phyloP scores from a whole-genome alignment of 37 sponge, comb jelly and placozoan species.

The Agelas oroides region DNA sequence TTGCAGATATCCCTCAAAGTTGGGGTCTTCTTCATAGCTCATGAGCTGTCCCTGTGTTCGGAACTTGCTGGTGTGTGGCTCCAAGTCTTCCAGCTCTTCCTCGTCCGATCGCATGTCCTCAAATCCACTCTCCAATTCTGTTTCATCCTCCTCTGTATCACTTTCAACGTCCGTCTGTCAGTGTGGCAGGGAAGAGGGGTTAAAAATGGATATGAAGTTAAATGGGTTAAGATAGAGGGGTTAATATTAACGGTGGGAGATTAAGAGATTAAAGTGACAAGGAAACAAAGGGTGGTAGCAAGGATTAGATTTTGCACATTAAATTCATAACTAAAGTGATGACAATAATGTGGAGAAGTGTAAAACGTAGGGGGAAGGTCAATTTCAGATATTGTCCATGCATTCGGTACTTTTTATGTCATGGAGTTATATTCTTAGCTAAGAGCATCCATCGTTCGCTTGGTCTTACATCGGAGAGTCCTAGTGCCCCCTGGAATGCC shows the following conservation, averaged over 20 bases:
- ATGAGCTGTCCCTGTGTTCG: constrained; percentile 48
- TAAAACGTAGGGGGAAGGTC: too few species aligned
- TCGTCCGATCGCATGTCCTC: constrained; percentile 30
- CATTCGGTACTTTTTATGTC: too few species aligned
- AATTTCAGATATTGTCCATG: too few species aligned
- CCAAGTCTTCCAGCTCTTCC: constrained; percentile 64
- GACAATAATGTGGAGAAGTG: too few species aligned
- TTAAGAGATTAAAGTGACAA: too few species aligned
- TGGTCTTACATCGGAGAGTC: neutral
- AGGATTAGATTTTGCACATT: too few species aligned
- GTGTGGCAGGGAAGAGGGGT: neutral
- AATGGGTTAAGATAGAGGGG: neutral
- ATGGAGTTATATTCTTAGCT: too few species aligned
- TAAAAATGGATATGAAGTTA: neutral
- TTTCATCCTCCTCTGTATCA: constrained; percentile 51
- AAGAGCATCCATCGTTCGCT: too few species aligned
- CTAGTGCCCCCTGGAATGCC: constrained; percentile 37
- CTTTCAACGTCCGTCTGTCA: constrained; percentile 37
- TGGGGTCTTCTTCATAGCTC: constrained; percentile 56
- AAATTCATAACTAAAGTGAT: too few species aligned
- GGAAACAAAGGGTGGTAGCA: too few species aligned
- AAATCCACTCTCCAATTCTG: constrained; percentile 29
- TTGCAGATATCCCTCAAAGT: constrained; percentile 76
- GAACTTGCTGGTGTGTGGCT: constrained; percentile 68
- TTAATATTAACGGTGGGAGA: too few species aligned